Evolutionary conservation across 2,888 invertebrate genomes (phyloP), one percentile per base, ranked within the genome.

Genomic region (Odontothrips loti): DNA sequence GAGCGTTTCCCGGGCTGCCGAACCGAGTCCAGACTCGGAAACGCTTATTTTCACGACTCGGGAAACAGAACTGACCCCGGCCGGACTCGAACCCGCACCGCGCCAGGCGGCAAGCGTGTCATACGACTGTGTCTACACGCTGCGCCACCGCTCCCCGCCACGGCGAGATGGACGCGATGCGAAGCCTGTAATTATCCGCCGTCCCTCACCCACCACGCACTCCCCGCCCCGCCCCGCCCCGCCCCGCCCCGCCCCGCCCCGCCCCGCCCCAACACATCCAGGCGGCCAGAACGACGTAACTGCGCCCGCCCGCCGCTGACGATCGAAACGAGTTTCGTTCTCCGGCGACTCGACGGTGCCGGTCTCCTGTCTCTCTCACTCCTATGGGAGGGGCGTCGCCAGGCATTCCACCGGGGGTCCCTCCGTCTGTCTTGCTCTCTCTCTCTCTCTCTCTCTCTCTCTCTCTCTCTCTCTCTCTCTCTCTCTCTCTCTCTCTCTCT

Each of bases 121-220:
- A 58, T 58, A 15, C 34, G 34, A 43, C 17, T 58, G 58, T 58
- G 58, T 58, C 58, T 58, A 58, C 58, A 58, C 58, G 20, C 58
- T 15, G 58, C 58, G 20, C 58, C 51, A 17, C 51, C 58, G 4
- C 58, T 17, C 58, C 58, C 11, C 58, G 58, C 58, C 58, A 58
- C 58, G 12, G 68, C 12, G 27, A 23, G 68, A 75, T 75, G 68
- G 68, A 75, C 68, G 68, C n/a, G 68, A 75, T 75, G 68, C 23
- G 9, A 27, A 27, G 68, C 27, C 68, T 75, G 68, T 75, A 75
- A 75, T 75, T 75, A 75, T 75, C n/a, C 8, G 68, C 12, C 68
- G 68, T 75, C n/a, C 68, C 68, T 75, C 68, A 75, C 27, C 11
- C 23, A 43, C 34, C 34, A 1, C 6, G 15, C 51, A 17, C 58